These are phyloP conservation scores for Paramormyrops kingsleyae DNA, from an alignment of 2,113 vertebrate genomes.

Conservation along the genomic window DNA sequence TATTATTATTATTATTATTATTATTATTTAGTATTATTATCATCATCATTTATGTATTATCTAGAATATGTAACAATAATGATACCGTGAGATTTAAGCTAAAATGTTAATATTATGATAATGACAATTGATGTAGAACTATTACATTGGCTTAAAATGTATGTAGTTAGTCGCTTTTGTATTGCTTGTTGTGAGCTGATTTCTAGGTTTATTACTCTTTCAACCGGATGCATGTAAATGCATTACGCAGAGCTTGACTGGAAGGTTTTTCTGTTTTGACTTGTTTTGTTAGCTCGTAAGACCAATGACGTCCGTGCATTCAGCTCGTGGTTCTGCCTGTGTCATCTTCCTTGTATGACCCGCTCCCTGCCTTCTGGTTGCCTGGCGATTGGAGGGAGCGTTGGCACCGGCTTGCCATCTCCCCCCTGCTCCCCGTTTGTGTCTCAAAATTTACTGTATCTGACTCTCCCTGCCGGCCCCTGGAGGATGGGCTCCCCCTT, in stretches of 20 bases:
- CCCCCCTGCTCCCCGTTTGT: too few relatives aligned
- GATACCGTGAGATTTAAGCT: background rate
- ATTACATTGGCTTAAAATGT: background rate
- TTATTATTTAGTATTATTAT: too few relatives aligned
- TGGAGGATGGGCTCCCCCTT: too few relatives aligned
- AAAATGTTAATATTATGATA: background rate
- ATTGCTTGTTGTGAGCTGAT: background rate
- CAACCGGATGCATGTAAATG: background rate
- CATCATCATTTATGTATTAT: background rate
- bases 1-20: too few relatives aligned
- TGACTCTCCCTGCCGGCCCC: too few relatives aligned
- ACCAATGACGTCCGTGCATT: too few relatives aligned
- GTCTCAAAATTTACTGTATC: too few relatives aligned
- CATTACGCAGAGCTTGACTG: background rate
- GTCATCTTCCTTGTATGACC: too few relatives aligned
- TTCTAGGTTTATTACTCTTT: background rate
- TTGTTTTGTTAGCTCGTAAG: background rate
- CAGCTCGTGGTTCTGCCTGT: too few relatives aligned
- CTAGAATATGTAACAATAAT: background rate
- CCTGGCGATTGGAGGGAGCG: too few relatives aligned
- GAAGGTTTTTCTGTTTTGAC: background rate
- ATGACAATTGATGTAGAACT: background rate
- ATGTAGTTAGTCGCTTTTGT: background rate
- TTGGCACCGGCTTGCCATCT: too few relatives aligned
- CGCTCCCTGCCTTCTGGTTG: too few relatives aligned